Evolutionary conservation across 2,888 invertebrate species (phyloP).

Genomic region (Caenorhabditis sp.): DNA sequence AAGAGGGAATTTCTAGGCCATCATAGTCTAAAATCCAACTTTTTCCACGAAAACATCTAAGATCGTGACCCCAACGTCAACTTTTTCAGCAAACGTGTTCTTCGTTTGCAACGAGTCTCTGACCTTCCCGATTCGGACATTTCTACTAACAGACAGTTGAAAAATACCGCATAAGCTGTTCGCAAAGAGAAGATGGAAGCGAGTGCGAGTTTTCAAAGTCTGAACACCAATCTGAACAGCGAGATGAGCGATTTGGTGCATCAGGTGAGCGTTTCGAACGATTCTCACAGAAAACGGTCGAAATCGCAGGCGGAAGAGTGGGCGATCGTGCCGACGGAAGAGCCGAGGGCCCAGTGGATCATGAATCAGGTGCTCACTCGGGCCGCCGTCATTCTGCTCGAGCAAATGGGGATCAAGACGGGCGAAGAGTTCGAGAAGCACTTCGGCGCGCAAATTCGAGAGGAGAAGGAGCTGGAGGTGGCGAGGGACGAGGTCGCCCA

Average conservation of each 20-base stretch:
- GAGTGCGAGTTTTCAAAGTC: constrained; percentile 16
- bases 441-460: background rate
- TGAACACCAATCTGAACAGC: constrained; percentile 39
- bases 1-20: background rate
- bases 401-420: constrained; percentile 28
- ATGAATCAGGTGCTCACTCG: background rate
- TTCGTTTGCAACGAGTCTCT: too few relatives aligned
- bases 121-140: too few relatives aligned
- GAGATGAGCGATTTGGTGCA: constrained; percentile 51
- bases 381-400: constrained; percentile 15
- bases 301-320: constrained; percentile 21
- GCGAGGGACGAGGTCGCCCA: background rate
- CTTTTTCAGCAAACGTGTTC: too few relatives aligned
- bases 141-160: too few relatives aligned
- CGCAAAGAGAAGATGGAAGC: background rate
- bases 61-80: too few relatives aligned
- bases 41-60: too few relatives aligned
- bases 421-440: constrained; percentile 10
- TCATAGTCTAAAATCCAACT: background rate
- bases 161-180: too few relatives aligned
- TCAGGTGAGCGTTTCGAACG: constrained; percentile 12
- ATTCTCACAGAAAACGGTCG: background rate
- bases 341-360: background rate
- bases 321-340: background rate
- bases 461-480: background rate